phyloP scores from a whole-genome alignment of 2,113 vertebrate genomes.

The Paedocypris sp. region DNA sequence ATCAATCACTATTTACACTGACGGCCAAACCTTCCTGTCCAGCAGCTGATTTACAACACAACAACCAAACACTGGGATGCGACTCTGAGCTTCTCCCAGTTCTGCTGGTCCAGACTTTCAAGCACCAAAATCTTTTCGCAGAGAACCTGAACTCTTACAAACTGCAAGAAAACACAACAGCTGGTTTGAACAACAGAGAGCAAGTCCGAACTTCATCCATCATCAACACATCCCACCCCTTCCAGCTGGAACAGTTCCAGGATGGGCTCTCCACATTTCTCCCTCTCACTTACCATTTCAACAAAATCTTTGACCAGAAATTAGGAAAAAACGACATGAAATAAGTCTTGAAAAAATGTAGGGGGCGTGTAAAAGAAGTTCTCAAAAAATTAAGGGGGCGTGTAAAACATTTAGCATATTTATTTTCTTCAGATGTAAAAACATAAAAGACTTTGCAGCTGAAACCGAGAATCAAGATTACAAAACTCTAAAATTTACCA shows the following conservation, averaged over 20 bases:
- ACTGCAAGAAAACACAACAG: constrained; percentile 28
- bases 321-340: too few species aligned
- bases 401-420: too few species aligned
- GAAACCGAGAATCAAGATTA: too few species aligned
- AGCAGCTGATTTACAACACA: background rate
- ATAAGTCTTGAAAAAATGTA: too few species aligned
- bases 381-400: too few species aligned
- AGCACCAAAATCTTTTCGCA: background rate
- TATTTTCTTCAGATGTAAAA: too few species aligned
- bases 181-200: constrained; percentile 15
- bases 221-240: constrained; percentile 11
- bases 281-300: too few species aligned
- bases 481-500: too few species aligned
- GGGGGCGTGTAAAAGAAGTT: too few species aligned
- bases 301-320: too few species aligned
- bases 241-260: constrained; percentile 15
- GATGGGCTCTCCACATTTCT: background rate
- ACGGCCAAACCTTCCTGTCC: background rate
- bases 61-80: background rate
- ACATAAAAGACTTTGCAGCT: too few species aligned
- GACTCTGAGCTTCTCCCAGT: background rate
- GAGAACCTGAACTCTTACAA: background rate
- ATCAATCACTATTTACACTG: background rate
- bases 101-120: background rate
- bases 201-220: background rate